These are phyloP conservation scores for Lithodes maja DNA, from an alignment of 2,888 invertebrate species.

Conservation along the genomic window DNA sequence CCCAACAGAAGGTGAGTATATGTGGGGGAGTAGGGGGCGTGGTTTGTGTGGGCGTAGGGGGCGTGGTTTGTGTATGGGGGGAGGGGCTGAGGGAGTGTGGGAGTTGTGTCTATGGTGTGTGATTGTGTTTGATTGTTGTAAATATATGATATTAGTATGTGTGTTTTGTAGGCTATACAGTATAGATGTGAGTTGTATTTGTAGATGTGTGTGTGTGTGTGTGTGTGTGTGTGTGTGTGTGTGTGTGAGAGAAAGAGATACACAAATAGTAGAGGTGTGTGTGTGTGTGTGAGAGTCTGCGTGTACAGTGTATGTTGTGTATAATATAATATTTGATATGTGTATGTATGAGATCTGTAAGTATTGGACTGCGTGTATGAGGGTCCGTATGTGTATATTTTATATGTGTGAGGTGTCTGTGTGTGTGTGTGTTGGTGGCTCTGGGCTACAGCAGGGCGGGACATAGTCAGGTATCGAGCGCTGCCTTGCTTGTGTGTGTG, in stretches of 20 bases:
- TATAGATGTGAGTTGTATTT: not conserved
- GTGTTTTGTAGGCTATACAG: too few relatives aligned
- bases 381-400: not conserved
- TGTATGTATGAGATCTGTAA: not conserved
- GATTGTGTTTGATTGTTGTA: too few relatives aligned
- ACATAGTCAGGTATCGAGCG: slow-evolving; percentile 37
- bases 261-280: too few relatives aligned
- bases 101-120: too few relatives aligned
- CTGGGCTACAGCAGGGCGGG: slow-evolving; percentile 42
- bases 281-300: too few relatives aligned
- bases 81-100: too few relatives aligned
- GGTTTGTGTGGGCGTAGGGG: too few relatives aligned
- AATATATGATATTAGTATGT: too few relatives aligned
- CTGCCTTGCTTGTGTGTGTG: slow-evolving; percentile 35
- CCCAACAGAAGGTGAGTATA: not conserved
- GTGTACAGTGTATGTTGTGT: too few relatives aligned
- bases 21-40: not conserved
- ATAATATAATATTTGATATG: too few relatives aligned
- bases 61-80: too few relatives aligned
- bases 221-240: not conserved
- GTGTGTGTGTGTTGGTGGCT: not conserved
- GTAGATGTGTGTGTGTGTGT: not conserved
- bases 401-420: not conserved
- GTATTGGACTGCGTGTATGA: not conserved
- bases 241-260: not conserved